phyloP scores from a whole-genome alignment of 2,113 vertebrate genomes.

The Coreoperca whiteheadi region DNA sequence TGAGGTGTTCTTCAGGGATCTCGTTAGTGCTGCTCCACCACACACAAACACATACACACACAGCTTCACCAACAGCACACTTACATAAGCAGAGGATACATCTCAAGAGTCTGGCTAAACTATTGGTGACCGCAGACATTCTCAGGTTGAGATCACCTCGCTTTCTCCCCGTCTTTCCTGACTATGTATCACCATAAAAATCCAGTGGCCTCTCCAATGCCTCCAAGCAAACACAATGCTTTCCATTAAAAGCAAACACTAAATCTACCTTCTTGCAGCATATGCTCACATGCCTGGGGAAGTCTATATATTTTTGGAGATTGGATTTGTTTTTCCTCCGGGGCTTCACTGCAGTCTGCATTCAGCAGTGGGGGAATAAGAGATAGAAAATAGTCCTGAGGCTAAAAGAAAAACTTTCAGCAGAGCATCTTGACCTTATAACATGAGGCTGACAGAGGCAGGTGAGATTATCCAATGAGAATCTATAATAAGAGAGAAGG shows the following conservation, averaged over 20 bases:
- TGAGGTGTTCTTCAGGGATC: slow-evolving; percentile 72
- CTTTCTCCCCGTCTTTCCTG: slow-evolving; percentile 24
- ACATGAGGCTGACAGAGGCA: slow-evolving; percentile 53
- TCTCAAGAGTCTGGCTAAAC: slow-evolving; percentile 33
- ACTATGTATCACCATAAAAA: slow-evolving; percentile 47
- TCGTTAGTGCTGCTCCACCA: slow-evolving; percentile 75
- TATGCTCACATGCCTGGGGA: slow-evolving; percentile 55
- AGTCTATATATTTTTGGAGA: slow-evolving; percentile 72
- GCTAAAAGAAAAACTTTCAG: slow-evolving; percentile 71
- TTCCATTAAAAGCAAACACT: slow-evolving; percentile 64
- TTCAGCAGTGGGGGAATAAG: slow-evolving; percentile 43
- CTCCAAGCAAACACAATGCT: slow-evolving; percentile 52
- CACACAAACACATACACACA: slow-evolving; percentile 3
- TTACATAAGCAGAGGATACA: slow-evolving; percentile 23
- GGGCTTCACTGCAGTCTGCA: slow-evolving; percentile 57
- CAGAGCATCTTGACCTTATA: slow-evolving; percentile 68
- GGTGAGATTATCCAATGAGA: slow-evolving; percentile 58
- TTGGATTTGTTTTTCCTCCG: slow-evolving; percentile 65
- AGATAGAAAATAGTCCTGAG: slow-evolving; percentile 66
- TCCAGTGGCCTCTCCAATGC: slow-evolving; percentile 34
- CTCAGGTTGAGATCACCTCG: slow-evolving; percentile 43
- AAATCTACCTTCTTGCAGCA: slow-evolving; percentile 55
- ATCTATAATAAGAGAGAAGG: slow-evolving; percentile 52
- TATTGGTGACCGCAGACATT: slow-evolving; percentile 17
- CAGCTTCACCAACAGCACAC: neutral